Conservation (phyloP, 1,140 invertebrate genomes). For the Tachypleus tridentatus region DNA sequence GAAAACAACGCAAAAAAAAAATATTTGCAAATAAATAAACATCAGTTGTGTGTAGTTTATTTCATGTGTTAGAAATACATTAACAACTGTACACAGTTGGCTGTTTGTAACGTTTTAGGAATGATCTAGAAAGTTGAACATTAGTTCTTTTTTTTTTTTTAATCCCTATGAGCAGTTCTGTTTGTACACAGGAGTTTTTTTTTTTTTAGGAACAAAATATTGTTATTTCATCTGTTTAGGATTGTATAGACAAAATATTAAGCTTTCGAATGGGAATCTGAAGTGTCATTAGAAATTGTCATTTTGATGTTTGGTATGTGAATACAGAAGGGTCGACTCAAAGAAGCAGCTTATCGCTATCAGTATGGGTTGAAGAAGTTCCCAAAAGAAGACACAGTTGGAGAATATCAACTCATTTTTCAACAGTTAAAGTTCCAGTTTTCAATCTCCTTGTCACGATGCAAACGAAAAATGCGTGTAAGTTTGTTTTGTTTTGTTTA, state of each 20-base stretch:
- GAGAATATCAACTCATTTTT: conserved; percentile 45
- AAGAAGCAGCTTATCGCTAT: conserved; percentile 88
- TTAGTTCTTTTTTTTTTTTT: not conserved
- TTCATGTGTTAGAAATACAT: no score
- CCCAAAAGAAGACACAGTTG: conserved; percentile 42
- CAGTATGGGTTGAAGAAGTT: conserved; percentile 90
- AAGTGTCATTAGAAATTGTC: no score
- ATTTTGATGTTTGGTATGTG: conserved; percentile 8
- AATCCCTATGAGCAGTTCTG: not conserved
- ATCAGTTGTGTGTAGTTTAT: no score
- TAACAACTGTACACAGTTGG: no score
- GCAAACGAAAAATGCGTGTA: conserved; percentile 86
- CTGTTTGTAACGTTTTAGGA: no score
- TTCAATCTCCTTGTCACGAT: conserved; percentile 75
- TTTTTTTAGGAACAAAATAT: not conserved
- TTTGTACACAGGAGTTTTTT: no score
- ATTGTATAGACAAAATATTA: not conserved
- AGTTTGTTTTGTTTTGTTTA: conserved; percentile 35
- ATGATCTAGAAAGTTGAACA: no score
- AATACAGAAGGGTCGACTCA: conserved; percentile 58
- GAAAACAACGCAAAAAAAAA: no score
- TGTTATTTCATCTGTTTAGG: not conserved
- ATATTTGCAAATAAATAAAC: no score
- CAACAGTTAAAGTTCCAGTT: conserved; percentile 76
- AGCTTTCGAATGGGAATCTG: no score